phyloP scores from a whole-genome alignment of 2,888 invertebrate genomes.

The Hirtodrosophila duncani region DNA sequence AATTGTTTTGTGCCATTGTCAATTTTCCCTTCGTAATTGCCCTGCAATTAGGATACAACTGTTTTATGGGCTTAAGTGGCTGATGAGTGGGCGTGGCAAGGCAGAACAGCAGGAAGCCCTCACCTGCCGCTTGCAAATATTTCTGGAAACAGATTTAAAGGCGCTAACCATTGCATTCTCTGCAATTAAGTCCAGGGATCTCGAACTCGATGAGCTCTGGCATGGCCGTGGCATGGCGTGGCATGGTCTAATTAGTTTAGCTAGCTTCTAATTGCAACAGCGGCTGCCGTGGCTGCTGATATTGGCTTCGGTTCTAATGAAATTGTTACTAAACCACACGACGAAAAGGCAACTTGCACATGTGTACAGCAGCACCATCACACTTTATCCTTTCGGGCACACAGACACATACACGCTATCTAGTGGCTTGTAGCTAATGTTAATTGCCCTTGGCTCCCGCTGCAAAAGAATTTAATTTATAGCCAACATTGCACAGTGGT shows the following conservation, averaged over 20 bases:
- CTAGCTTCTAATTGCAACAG: conserved; percentile 52
- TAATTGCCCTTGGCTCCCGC: conserved; percentile 48
- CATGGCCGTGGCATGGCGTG: conserved; percentile 19
- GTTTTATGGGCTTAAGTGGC: conserved; percentile 41
- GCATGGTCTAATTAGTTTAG: conserved; percentile 59
- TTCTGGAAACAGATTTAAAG: background rate
- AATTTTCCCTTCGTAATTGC: conserved; percentile 63
- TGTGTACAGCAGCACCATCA: background rate
- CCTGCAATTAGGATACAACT: conserved; percentile 50
- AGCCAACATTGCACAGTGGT: conserved; percentile 29
- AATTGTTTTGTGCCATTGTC: conserved; percentile 68
- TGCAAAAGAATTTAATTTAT: conserved; percentile 67
- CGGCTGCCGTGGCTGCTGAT: conserved; percentile 14
- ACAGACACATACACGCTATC: conserved; percentile 6
- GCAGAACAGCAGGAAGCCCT: conserved; percentile 26
- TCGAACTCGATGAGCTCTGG: conserved; percentile 9
- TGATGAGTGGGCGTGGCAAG: conserved; percentile 28
- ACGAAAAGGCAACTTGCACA: conserved; percentile 18
- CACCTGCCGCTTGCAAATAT: conserved; percentile 23
- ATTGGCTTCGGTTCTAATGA: conserved; percentile 49
- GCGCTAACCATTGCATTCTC: background rate
- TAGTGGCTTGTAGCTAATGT: conserved; percentile 22
- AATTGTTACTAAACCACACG: conserved; percentile 60
- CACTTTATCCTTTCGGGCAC: background rate
- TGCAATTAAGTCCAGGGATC: conserved; percentile 16